Evolutionary conservation across 2,888 invertebrate species (phyloP), one percentile per base, ranked within the genome.

Genomic region (Neoascia interrupta): DNA sequence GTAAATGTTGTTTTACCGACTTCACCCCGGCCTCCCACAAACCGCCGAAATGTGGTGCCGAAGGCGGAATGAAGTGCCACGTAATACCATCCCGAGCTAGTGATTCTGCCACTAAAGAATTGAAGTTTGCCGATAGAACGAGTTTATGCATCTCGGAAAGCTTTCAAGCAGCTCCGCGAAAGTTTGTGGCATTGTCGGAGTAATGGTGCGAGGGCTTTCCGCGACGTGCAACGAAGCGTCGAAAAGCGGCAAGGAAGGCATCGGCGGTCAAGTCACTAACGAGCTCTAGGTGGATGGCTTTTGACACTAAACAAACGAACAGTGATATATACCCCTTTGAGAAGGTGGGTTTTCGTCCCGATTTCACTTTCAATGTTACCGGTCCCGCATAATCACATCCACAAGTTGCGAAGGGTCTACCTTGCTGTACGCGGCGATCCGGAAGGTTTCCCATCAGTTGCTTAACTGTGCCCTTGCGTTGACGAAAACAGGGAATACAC

Each of bases 171-270:
- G 8, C 19, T 6, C 73, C 66, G 31, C 49, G 60, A 45, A 56
- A 73, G 3, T 49, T 73, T 13, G 63, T 64, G 4, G 34, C 73
- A 16, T 64, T 58, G 37, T 56, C 64, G 1, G 49, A 51, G 26
- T 73, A n/a, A n/a, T n/a, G n/a, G n/a, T n/a, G n/a, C n/a, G 54
- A 19, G 37, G 37, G 19, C 58, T 61, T 28, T 41, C 54, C 13
- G 18, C 53, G 21, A 6, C 31, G 31, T 6, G 31, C 8, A 6
- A 6, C 31, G 31, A 31, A 31, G 2, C 31, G 31, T 4, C 31
- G 31, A 31, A 31, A 3, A n/a, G 31, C 31, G 3, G 31, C 3
- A 6, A 31, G 31, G 8, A 31, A 31, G 3, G 31, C 31, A 2
- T 31, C 3, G 8, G 31, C n/a, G 2, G 31, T 31, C 8, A 31